Conservation (phyloP, 2,888 invertebrate genomes). For the Dasysyrphus tricinctus region DNA sequence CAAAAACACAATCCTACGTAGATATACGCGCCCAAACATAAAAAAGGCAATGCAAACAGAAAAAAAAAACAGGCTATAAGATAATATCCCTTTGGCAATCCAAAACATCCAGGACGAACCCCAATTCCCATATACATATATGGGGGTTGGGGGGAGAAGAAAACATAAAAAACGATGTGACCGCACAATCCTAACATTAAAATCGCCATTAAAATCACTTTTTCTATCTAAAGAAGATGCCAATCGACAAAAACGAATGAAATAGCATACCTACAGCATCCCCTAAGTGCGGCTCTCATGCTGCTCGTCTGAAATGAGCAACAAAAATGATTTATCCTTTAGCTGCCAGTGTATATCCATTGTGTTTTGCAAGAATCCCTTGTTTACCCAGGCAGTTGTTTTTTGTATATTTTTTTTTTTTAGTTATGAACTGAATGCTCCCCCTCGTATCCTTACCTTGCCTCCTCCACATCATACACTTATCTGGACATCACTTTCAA, state of each 20-base stretch:
- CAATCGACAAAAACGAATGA: constrained; percentile 71
- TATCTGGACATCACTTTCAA: constrained; percentile 64
- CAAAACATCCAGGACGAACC: constrained; percentile 42
- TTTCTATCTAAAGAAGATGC: constrained; percentile 73
- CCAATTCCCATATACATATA: not conserved
- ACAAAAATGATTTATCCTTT: constrained; percentile 74
- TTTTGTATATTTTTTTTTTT: not conserved
- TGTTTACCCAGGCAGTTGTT: constrained; percentile 65
- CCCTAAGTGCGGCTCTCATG: constrained; percentile 72
- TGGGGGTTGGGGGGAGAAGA: not conserved
- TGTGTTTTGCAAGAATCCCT: constrained; percentile 63
- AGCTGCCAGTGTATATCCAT: constrained; percentile 58
- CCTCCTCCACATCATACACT: constrained; percentile 14
- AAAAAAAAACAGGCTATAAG: constrained; percentile 47
- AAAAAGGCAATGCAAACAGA: constrained; percentile 33
- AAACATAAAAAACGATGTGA: constrained; percentile 76
- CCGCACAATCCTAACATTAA: constrained; percentile 75
- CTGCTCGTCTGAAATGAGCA: constrained; percentile 70
- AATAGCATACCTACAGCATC: constrained; percentile 57
- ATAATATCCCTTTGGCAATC: constrained; percentile 68
- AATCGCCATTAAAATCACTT: constrained; percentile 75
- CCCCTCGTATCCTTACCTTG: not conserved
- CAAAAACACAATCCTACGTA: not conserved
- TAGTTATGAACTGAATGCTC: constrained; percentile 13
- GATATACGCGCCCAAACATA: constrained; percentile 47